A percentile compares a stretch with the other conserved stretches of the same genome.
Conservation (phyloP, 2,888 invertebrate genomes). For the Cephus rjabovi region DNA sequence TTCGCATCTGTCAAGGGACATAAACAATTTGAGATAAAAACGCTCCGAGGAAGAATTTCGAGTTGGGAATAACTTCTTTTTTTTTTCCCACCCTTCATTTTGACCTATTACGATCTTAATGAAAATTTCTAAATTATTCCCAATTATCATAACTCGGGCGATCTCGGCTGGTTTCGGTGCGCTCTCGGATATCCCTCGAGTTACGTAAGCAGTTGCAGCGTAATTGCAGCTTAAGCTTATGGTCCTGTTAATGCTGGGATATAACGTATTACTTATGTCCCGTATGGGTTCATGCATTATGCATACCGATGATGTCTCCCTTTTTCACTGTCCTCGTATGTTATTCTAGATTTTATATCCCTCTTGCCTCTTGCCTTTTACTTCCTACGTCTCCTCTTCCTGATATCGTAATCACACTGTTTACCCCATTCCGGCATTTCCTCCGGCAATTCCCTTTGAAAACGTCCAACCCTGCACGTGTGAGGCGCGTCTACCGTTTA, state of each 20-base stretch:
- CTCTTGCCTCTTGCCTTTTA: too few species aligned
- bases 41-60: not conserved
- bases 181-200: not conserved
- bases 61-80: not conserved
- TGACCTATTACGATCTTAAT: not conserved
- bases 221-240: conserved; percentile 34
- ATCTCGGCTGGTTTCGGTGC: not conserved
- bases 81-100: too few species aligned
- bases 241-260: conserved; percentile 22
- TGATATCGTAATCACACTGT: not conserved
- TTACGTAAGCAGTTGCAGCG: conserved; percentile 4
- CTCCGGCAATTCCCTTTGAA: not conserved
- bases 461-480: not conserved
- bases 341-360: not conserved
- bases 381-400: not conserved
- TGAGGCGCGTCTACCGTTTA: not conserved
- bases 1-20: not conserved
- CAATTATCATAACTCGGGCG: not conserved
- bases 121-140: not conserved
- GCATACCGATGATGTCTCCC: conserved; percentile 19
- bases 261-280: conserved; percentile 34
- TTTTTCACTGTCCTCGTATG: conserved; percentile 4
- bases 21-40: not conserved
- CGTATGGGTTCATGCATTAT: conserved; percentile 33
- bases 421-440: not conserved